Conservation (phyloP, 2,888 invertebrate genomes). For the Phengaris alcon region DNA sequence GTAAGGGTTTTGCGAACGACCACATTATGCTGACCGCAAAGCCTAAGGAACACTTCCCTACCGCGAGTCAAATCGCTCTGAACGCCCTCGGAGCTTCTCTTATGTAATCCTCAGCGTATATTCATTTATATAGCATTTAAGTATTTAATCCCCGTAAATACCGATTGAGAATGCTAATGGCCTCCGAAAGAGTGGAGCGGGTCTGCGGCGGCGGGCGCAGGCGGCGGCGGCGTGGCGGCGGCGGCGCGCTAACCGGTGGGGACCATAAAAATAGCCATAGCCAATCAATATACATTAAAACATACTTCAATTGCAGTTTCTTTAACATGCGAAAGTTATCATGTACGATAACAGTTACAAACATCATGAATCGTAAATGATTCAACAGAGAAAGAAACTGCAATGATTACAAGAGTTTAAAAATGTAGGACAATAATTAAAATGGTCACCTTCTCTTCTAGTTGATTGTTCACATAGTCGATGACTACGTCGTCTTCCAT, state of each 20-base stretch:
- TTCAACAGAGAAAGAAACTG: conserved; percentile 62
- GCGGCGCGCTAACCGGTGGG: conserved; percentile 75
- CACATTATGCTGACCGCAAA: conserved; percentile 77
- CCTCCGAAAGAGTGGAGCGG: conserved; percentile 72
- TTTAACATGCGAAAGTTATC: conserved; percentile 32
- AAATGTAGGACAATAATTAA: conserved; percentile 43
- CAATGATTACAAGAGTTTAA: conserved; percentile 73
- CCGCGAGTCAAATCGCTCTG: conserved; percentile 71
- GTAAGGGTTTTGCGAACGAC: conserved; percentile 78
- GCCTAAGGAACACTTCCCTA: conserved; percentile 70
- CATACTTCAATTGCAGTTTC: conserved; percentile 75
- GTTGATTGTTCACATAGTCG: conserved; percentile 98
- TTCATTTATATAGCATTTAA: conserved; percentile 66
- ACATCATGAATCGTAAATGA: conserved; percentile 35
- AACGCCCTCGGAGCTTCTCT: conserved; percentile 50
- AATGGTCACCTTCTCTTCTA: conserved; percentile 92
- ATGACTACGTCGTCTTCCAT: conserved; percentile 99
- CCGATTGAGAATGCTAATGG: conserved; percentile 77
- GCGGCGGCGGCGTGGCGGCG: conserved; percentile 51
- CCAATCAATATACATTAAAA: conserved; percentile 77
- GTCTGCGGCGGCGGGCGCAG: conserved; percentile 64
- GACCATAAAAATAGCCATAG: conserved; percentile 79
- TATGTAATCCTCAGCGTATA: conserved; percentile 36
- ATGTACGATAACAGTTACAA: conserved; percentile 41
- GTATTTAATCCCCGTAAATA: conserved; percentile 78